Evolutionary conservation across 2,888 invertebrate species (phyloP), one percentile per base, ranked within the genome.

Genomic region (Palloptera scutellata): DNA sequence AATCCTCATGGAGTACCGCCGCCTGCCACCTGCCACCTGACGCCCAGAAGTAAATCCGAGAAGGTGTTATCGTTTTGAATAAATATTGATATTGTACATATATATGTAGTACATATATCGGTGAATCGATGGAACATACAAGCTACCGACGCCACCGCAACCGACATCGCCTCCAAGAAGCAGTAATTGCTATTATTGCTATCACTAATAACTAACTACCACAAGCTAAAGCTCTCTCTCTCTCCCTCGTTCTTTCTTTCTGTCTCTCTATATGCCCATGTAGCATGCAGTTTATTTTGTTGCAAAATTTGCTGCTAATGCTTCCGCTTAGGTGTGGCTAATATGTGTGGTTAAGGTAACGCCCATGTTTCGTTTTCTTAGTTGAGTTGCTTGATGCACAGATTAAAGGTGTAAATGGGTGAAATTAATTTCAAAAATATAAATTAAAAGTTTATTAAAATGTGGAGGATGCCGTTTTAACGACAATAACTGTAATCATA

Each of bases 11-110:
- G 43, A 59, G 13, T 17, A 58, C 10, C 20, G 42, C 15, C n/a
- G 3, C 45, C 12, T 12, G n/a, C 8, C 15, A 43, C 4, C 19
- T 4, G 48, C 15, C 48, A 11, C 5, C 10, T 30, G 30, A 30
- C 6, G 30, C 30, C 3, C 30, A 30, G 1, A 48, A 48, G 79
- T 81, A 81, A 81, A 81, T 81, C 80, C 81, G 30, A 30, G 77
- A 78, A 80, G 79, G 81, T 81, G 81, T 80, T 81, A 81, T 81
- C 81, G 79, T 81, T 80, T 30, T 81, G 77, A 80, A 81, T 81
- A 81, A 81, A 81, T 81, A 81, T 81, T 81, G 81, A 81, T 81
- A 81, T 71, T 72, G 68, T 73, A 67, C 69, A 58, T 55, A 20
- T 11, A 57, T 48, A 42, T 55, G n/a, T n/a, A 30, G 54, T 41